These are phyloP conservation scores for Cephalotes varians DNA, from an alignment of 2,888 invertebrate species.

Conservation along the genomic window DNA sequence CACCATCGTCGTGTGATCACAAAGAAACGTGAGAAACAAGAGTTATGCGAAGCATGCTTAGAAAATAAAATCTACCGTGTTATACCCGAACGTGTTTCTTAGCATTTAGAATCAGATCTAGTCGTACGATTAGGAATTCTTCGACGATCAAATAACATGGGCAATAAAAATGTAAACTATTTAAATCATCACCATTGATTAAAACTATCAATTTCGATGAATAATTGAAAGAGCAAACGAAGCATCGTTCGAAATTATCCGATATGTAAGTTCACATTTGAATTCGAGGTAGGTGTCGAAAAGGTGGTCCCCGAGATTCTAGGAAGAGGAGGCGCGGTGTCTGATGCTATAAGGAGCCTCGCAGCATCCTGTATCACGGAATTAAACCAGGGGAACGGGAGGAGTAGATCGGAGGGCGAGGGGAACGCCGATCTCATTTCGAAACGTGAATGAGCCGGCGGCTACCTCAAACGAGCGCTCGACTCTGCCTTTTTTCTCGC, in stretches of 20 bases:
- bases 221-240: background rate
- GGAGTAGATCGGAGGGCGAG: constrained; percentile 58
- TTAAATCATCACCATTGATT: background rate
- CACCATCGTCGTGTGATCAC: background rate
- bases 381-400: constrained; percentile 10
- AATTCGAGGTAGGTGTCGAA: constrained; percentile 51
- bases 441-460: constrained; percentile 85
- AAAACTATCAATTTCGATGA: background rate
- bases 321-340: constrained; percentile 43
- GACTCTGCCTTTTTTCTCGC: constrained; percentile 67
- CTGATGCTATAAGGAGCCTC: background rate
- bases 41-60: background rate
- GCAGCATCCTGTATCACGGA: constrained; percentile 36
- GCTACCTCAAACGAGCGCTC: constrained; percentile 84
- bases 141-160: too few species aligned
- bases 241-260: background rate
- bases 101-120: background rate
- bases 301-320: constrained; percentile 50
- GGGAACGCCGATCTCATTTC: constrained; percentile 82
- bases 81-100: background rate
- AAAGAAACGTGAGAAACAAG: background rate
- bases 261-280: background rate
- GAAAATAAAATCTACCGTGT: constrained; percentile 6
- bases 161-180: background rate
- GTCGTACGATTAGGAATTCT: background rate